Base-by-base conservation (phyloP, 2,797 vertebrate species). In the Myiotriccus ornatus region DNA sequence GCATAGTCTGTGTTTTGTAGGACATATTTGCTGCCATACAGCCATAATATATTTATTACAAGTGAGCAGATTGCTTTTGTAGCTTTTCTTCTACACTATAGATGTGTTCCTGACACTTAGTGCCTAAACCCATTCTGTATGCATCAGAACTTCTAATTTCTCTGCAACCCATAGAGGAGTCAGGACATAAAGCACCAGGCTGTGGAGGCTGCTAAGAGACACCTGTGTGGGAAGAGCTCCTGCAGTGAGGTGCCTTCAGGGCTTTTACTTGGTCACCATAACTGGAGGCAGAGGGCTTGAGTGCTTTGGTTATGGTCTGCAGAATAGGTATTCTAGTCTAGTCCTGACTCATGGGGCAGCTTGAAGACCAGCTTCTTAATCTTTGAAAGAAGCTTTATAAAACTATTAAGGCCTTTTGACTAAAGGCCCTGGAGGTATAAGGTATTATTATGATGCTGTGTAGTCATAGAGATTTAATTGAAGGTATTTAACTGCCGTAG, bases 391-490 rank as follows among this genome's bases (percentile, higher is more conserved):
- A 86, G 11, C 10, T 80, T 60, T 49, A 55, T 59, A 56, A 84
- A 94, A 77, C 59, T 25, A 10, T 52, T 74, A 32, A 83, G 35
- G 27, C 12, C 28, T 92, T 94, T 86, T 84, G 59, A 76, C 44
- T 91, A 43, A 93, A 81, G 27, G 23, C 44, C 52, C 64, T 84
- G 53, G 24, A 79, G 77, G 14, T 69, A n/a, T 37, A 85, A 80
- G 22, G 23, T 83, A 41, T 60, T 82, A 82, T 74, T 86, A 69
- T 76, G 65, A 67, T 56, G 70, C 52, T 82, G 22, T n/a, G 50
- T 75, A 88, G 76, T 63, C 76, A 80, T 4, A 82, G 77, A 90
- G 37, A 67, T 85, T 90, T 92, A 92, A 88, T 60, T 92, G 83
- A 84, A 88, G 30, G 6, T 73, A 67, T 87, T 94, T 81, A 90